Conservation (phyloP, 2,888 invertebrate genomes). For the Steinernema scapterisci region DNA sequence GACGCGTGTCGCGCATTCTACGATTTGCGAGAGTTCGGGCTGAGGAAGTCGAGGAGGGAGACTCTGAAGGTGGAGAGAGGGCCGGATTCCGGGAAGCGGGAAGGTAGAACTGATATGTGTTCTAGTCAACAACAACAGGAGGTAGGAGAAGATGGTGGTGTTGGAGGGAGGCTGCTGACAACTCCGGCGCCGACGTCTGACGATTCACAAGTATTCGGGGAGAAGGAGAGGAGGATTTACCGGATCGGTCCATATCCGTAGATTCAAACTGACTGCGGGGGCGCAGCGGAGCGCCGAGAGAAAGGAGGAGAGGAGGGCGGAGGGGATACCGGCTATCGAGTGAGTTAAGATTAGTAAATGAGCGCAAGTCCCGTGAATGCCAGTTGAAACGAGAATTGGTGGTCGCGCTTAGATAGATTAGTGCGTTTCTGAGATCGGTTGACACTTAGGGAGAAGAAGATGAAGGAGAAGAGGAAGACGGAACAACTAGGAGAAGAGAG, state of each 20-base stretch:
- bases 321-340: conserved; percentile 16
- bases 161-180: background rate
- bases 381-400: conserved; percentile 4
- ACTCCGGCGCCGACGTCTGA: conserved; percentile 2
- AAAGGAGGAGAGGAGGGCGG: background rate
- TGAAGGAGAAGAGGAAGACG: background rate
- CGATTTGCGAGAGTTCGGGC: conserved; percentile 13
- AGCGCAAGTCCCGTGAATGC: conserved; percentile 31
- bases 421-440: conserved; percentile 31
- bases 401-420: background rate
- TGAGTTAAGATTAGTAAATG: conserved; percentile 19
- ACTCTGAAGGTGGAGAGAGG: background rate
- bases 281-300: background rate
- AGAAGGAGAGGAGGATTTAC: conserved; percentile 14
- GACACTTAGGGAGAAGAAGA: conserved; percentile 24
- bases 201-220: conserved; percentile 24
- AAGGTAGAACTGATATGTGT: conserved; percentile 22
- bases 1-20: conserved; percentile 19
- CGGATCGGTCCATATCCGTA: conserved; percentile 25
- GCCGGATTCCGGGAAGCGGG: background rate
- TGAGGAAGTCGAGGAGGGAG: conserved; percentile 1
- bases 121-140: conserved; percentile 19
- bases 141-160: background rate
- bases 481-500: background rate
- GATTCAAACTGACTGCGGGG: conserved; percentile 30